phyloP scores from a whole-genome alignment of 1,140 invertebrate species.

The Samia ricini region DNA sequence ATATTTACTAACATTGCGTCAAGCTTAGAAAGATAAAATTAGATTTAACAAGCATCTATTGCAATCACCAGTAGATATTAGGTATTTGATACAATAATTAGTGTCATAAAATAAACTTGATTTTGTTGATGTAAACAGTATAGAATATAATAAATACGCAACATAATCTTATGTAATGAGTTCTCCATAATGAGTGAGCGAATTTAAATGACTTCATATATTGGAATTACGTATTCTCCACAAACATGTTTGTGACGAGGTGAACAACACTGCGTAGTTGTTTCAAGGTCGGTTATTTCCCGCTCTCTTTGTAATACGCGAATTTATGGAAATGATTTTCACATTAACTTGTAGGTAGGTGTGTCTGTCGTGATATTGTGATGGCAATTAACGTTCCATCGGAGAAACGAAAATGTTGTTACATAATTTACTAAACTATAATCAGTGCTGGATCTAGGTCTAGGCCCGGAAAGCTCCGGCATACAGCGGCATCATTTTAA shows the following conservation, averaged over 20 bases:
- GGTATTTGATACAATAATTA: background rate
- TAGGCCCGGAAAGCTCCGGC: too few species aligned
- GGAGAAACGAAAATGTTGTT: too few species aligned
- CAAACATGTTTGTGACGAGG: background rate
- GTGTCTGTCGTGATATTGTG: background rate
- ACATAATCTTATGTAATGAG: background rate
- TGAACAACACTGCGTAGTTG: slow-evolving; percentile 3
- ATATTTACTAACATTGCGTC: too few species aligned
- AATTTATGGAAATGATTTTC: background rate
- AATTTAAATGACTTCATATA: background rate
- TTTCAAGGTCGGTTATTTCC: background rate
- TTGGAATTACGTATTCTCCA: background rate
- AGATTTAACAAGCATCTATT: too few species aligned
- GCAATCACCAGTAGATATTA: too few species aligned
- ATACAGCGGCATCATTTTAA: too few species aligned
- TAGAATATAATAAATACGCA: too few species aligned
- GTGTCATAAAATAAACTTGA: background rate
- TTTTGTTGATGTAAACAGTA: background rate
- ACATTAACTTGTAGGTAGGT: background rate
- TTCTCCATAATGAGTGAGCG: background rate
- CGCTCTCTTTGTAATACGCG: background rate
- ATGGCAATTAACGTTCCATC: background rate
- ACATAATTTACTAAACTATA: too few species aligned
- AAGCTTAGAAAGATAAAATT: too few species aligned
- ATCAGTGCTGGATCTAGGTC: too few species aligned